These are phyloP conservation scores for Oryzias dopingdopingensis DNA, from an alignment of 2,797 vertebrate genomes.

Conservation along the genomic window DNA sequence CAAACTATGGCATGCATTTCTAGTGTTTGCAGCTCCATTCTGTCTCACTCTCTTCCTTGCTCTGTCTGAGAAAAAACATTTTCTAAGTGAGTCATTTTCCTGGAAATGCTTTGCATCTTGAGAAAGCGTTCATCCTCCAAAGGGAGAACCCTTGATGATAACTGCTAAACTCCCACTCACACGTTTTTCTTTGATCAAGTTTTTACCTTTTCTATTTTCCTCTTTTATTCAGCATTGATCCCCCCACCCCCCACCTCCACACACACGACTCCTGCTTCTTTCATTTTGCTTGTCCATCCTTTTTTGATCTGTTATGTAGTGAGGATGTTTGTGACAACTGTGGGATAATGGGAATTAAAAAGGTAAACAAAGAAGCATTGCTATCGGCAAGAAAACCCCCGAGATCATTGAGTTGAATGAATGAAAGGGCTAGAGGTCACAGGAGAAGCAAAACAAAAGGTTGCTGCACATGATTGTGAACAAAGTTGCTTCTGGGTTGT, in stretches of 20 bases:
- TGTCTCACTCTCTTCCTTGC: neutral
- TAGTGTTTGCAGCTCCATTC: constrained; percentile 6
- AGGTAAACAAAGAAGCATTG: constrained; percentile 1
- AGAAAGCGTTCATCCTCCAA: constrained; percentile 37
- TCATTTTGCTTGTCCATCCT: constrained; percentile 8
- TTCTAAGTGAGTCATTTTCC: constrained; percentile 44
- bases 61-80: constrained; percentile 14
- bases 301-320: constrained; percentile 7
- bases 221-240: constrained; percentile 19
- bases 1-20: constrained; percentile 9
- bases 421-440: constrained; percentile 32
- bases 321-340: constrained; percentile 32
- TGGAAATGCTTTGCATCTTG: constrained; percentile 44
- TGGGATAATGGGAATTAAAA: constrained; percentile 46
- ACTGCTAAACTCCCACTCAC: constrained; percentile 42
- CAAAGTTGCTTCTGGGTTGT: constrained; percentile 30
- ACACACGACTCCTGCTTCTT: constrained; percentile 24
- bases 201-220: constrained; percentile 29
- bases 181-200: constrained; percentile 36
- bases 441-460: constrained; percentile 31
- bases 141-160: constrained; percentile 56
- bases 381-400: neutral
- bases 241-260: constrained; percentile 25
- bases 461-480: constrained; percentile 29
- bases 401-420: constrained; percentile 4